A percentile compares a stretch with the other conserved stretches of the same genome.
Conservation (phyloP, 2,888 invertebrate species). For the Auanema freiburgensis region DNA sequence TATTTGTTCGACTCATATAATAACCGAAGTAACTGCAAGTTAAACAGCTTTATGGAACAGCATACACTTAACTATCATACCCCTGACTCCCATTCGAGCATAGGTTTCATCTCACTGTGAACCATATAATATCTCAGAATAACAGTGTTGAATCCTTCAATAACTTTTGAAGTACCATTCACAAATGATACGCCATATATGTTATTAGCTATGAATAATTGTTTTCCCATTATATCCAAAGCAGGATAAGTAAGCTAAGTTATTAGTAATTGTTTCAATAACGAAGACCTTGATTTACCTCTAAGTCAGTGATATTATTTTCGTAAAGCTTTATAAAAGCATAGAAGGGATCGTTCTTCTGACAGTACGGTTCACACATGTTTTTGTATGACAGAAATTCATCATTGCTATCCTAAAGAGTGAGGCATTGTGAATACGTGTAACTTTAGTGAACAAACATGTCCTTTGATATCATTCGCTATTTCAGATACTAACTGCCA, state of each 20-base stretch:
- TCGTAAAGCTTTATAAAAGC: conserved; percentile 34
- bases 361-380: conserved; percentile 51
- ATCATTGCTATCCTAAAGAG: conserved; percentile 14
- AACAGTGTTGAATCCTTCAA: conserved; percentile 30
- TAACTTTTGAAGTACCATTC: conserved; percentile 15
- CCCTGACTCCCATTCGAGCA: conserved; percentile 42
- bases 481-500: conserved; percentile 29
- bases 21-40: conserved; percentile 34
- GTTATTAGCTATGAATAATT: conserved; percentile 43
- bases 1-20: conserved; percentile 40
- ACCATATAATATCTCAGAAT: conserved; percentile 45
- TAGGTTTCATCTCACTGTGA: conserved; percentile 24
- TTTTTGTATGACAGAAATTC: conserved; percentile 24
- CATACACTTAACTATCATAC: conserved; percentile 5
- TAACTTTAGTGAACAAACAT: neutral
- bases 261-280: neutral
- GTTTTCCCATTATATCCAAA: conserved; percentile 36
- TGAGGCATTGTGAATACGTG: neutral
- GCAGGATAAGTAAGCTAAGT: conserved; percentile 47
- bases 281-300: conserved; percentile 2
- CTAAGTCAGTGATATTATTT: conserved; percentile 29
- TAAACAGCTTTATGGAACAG: neutral
- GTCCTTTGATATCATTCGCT: conserved; percentile 8
- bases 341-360: conserved; percentile 47
- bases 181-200: conserved; percentile 38